Conservation (phyloP, 2,113 vertebrate species). For the Oryzias curvinotus region DNA sequence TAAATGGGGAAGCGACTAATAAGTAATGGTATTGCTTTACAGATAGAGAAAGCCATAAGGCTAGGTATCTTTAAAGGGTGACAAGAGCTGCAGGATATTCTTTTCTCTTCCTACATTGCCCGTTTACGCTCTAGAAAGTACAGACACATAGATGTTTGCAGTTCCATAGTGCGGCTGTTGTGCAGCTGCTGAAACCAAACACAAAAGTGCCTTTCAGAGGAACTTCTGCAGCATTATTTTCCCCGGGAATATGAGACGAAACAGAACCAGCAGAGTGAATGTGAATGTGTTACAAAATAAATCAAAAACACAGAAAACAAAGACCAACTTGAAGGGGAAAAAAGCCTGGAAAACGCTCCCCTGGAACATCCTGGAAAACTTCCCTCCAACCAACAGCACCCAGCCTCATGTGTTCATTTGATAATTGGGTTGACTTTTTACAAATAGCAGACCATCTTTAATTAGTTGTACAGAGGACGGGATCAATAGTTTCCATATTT, state of each 20-base stretch:
- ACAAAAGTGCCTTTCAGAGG: too few species aligned
- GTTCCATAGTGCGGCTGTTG: too few species aligned
- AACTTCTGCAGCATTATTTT: too few species aligned
- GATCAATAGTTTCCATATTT: conserved; percentile 72
- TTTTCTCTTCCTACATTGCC: too few species aligned
- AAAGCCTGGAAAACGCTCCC: conserved; percentile 5
- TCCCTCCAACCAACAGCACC: conserved; percentile 40
- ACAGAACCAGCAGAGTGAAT: background rate
- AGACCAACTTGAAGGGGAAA: background rate
- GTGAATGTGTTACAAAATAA: background rate
- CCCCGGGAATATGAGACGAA: background rate
- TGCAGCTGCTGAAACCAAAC: too few species aligned
- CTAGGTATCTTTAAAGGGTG: too few species aligned
- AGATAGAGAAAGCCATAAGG: too few species aligned
- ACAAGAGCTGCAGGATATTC: too few species aligned
- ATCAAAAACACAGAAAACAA: background rate
- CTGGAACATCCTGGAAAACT: conserved; percentile 38
- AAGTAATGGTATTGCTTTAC: too few species aligned
- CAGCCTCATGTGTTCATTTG: conserved; percentile 68
- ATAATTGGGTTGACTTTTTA: conserved; percentile 69
- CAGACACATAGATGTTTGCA: too few species aligned
- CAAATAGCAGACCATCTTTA: conserved; percentile 72
- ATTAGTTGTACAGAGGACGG: conserved; percentile 58
- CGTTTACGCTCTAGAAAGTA: too few species aligned
- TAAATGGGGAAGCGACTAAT: too few species aligned